phyloP scores from a whole-genome alignment of 2,888 invertebrate species.

The Arge pagana region DNA sequence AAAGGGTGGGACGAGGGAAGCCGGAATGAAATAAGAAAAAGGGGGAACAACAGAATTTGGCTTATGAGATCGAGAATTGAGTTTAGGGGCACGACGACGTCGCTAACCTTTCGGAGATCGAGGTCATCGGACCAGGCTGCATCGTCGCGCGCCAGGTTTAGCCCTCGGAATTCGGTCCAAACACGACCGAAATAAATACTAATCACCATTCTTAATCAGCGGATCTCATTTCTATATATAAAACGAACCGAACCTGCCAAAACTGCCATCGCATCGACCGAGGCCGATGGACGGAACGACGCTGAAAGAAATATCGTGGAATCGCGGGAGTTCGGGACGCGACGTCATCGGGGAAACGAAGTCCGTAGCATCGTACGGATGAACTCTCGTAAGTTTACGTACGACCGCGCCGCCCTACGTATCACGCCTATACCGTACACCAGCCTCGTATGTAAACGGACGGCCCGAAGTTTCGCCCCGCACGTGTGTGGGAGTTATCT shows the following conservation, averaged over 20 bases:
- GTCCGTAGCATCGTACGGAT: no score
- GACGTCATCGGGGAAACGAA: no score
- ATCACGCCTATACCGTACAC: no score
- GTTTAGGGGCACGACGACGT: constrained; percentile 25
- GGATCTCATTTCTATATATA: constrained; percentile 33
- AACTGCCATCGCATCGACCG: not conserved
- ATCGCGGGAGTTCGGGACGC: no score
- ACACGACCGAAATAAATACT: constrained; percentile 55
- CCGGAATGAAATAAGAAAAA: no score
- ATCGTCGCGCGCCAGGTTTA: constrained; percentile 51
- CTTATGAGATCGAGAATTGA: constrained; percentile 11
- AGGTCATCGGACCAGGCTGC: constrained; percentile 56
- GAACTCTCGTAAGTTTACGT: no score
- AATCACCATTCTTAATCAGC: constrained; percentile 54
- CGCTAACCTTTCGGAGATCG: constrained; percentile 44
- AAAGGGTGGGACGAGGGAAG: not conserved
- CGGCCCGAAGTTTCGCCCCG: no score
- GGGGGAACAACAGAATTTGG: not conserved
- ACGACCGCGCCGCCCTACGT: no score
- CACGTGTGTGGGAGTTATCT: no score
- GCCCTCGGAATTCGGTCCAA: constrained; percentile 50
- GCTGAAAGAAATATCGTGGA: not conserved
- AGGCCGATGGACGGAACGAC: not conserved
- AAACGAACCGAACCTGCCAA: not conserved
- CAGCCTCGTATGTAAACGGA: no score